These are phyloP conservation scores for Eublepharis macularius DNA, from an alignment of 2,113 vertebrate genomes.

Conservation along the genomic window DNA sequence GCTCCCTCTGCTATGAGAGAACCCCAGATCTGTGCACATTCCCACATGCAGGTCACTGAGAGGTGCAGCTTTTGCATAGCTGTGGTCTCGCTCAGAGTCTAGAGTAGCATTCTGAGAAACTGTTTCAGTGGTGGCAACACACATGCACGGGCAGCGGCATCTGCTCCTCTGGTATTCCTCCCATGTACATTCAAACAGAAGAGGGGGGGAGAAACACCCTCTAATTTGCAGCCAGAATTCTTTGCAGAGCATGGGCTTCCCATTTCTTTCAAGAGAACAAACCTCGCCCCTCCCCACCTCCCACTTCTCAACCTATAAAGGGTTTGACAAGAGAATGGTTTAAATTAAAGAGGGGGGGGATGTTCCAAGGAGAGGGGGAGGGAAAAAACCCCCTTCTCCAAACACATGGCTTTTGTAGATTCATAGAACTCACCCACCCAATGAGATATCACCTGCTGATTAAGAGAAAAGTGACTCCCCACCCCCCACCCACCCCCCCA, in stretches of 20 bases:
- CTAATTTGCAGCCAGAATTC: background rate
- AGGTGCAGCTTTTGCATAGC: no score
- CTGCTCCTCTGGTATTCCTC: constrained; percentile 16
- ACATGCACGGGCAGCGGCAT: background rate
- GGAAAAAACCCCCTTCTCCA: background rate
- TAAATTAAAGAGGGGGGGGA: background rate
- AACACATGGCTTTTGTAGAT: background rate
- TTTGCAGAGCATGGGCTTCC: background rate
- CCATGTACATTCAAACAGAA: background rate
- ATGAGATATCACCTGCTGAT: background rate
- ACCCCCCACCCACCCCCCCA: background rate
- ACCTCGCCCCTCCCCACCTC: background rate
- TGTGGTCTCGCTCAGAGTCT: background rate
- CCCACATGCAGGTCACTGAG: no score
- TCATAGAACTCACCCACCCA: background rate
- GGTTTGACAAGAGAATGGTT: background rate
- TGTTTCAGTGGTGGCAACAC: background rate
- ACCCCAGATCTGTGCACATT: no score
- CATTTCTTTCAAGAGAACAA: background rate
- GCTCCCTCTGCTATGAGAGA: no score
- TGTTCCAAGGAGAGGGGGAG: background rate
- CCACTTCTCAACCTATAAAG: background rate
- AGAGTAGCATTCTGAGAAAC: background rate
- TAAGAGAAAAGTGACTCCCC: background rate
- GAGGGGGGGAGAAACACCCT: background rate